Evolutionary conservation across 1,140 invertebrate genomes (phyloP).

Genomic region (Colletes latitarsis): DNA sequence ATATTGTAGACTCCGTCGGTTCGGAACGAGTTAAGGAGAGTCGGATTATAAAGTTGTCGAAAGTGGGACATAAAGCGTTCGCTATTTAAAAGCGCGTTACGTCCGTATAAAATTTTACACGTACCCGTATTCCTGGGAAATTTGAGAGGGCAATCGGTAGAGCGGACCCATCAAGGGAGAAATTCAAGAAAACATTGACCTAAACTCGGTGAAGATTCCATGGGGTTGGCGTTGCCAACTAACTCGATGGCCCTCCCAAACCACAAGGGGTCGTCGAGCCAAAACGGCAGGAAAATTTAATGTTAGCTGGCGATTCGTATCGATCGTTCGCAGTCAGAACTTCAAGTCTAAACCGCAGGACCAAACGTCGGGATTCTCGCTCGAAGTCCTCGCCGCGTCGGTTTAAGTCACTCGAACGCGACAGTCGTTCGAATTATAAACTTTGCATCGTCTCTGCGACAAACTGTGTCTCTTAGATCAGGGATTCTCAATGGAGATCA

Average conservation of each 20-base stretch:
- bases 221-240: constrained; percentile 11
- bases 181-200: constrained; percentile 38
- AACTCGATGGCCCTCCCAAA: constrained; percentile 17
- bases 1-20: no score
- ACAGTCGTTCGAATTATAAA: constrained; percentile 32
- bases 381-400: background rate
- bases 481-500: background rate
- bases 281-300: constrained; percentile 59
- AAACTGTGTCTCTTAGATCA: background rate
- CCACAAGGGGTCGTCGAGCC: constrained; percentile 30
- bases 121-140: background rate
- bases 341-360: constrained; percentile 38
- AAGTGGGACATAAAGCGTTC: background rate
- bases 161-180: background rate
- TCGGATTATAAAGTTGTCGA: background rate
- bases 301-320: constrained; percentile 45
- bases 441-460: constrained; percentile 1
- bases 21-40: no score
- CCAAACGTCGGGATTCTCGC: constrained; percentile 12
- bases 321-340: constrained; percentile 33
- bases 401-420: constrained; percentile 24
- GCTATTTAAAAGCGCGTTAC: background rate
- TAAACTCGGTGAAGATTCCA: constrained; percentile 44
- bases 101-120: constrained; percentile 32
- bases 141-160: constrained; percentile 14